Evolutionary conservation across 2,888 invertebrate species (phyloP).

Genomic region (Eutolmus rufibarbis): DNA sequence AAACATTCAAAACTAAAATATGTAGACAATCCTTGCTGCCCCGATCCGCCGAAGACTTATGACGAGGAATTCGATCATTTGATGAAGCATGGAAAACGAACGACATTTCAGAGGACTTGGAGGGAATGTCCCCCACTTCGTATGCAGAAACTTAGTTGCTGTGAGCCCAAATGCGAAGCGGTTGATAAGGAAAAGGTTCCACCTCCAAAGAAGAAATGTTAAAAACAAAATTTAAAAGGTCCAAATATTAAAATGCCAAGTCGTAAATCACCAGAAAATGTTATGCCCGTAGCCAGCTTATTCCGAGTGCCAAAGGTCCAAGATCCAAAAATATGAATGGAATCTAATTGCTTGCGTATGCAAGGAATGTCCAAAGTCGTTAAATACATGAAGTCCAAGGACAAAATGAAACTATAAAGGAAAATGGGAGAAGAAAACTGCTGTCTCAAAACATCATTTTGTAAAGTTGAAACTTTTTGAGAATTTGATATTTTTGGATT

Average conservation of each 20-base stretch:
- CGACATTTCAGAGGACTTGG: slow-evolving; percentile 3
- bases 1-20: background rate
- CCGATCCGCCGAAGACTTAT: background rate
- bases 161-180: background rate
- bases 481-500: too few species aligned
- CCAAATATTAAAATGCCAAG: background rate
- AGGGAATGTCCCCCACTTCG: background rate
- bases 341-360: too few species aligned
- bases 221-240: background rate
- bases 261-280: too few species aligned
- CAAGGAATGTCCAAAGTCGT: too few species aligned
- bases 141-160: background rate
- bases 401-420: too few species aligned
- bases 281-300: too few species aligned
- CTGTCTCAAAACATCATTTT: too few species aligned
- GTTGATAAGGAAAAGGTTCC: background rate
- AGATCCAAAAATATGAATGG: too few species aligned
- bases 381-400: too few species aligned
- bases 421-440: too few species aligned
- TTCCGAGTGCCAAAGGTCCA: too few species aligned
- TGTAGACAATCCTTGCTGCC: background rate
- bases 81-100: background rate
- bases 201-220: background rate
- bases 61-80: background rate
- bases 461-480: too few species aligned